phyloP scores from a whole-genome alignment of 2,113 vertebrate species.

The Parotia lawesii region DNA sequence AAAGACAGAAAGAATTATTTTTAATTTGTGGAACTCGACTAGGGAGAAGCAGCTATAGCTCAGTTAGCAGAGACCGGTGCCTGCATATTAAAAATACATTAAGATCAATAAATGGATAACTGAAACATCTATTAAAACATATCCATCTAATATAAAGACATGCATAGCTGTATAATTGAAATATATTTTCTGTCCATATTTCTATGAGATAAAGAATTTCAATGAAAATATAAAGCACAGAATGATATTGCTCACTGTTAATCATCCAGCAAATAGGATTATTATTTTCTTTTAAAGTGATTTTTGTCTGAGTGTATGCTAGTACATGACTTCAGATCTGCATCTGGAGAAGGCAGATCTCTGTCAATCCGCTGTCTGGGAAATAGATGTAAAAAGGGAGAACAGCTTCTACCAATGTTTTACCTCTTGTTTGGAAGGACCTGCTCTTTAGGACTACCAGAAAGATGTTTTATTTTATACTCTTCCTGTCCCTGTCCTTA shows the following conservation, averaged over 20 bases:
- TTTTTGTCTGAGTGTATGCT: background rate
- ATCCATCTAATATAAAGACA: constrained; percentile 40
- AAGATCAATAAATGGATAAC: constrained; percentile 65
- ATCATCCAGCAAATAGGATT: constrained; percentile 45
- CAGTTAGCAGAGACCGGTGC: background rate
- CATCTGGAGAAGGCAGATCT: background rate
- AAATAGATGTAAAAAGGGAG: background rate
- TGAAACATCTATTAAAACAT: constrained; percentile 45
- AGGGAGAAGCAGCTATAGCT: constrained; percentile 35
- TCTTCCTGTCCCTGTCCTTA: background rate
- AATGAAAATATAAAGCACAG: constrained; percentile 18
- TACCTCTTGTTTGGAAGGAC: background rate
- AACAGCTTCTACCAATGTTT: background rate
- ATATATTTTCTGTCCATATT: constrained; percentile 38
- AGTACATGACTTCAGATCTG: background rate
- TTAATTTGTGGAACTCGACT: constrained; percentile 26
- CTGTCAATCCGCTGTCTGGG: background rate
- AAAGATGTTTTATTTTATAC: background rate
- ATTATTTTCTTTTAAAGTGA: constrained; percentile 16
- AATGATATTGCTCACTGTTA: constrained; percentile 15
- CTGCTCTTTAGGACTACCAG: background rate
- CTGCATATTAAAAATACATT: constrained; percentile 58
- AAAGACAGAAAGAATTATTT: constrained; percentile 39
- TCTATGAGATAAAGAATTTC: constrained; percentile 36
- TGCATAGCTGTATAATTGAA: constrained; percentile 40